phyloP scores from a whole-genome alignment of 1,140 invertebrate species.

The Bombyx mori region ASM3026992v2 NC_085111.1:17701501-17702000 shows the following conservation, averaged over 20 bases:
- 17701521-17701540: too few species aligned
- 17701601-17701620: neutral
- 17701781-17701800: conserved; percentile 33
- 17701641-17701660: neutral
- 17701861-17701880: conserved; percentile 6
- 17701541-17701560: too few species aligned
- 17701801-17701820: conserved; percentile 19
- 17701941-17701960: conserved; percentile 42
- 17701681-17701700: conserved; percentile 7
- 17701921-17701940: conserved; percentile 49
- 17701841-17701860: conserved; percentile 12
- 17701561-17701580: too few species aligned
- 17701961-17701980: conserved; percentile 35
- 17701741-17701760: conserved; percentile 50
- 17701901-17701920: conserved; percentile 39
- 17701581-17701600: too few species aligned
- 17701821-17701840: conserved; percentile 19
- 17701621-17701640: neutral
- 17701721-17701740: conserved; percentile 58
- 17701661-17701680: neutral
- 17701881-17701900: conserved; percentile 17
- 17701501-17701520: too few species aligned
- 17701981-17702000: conserved; percentile 22
- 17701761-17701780: conserved; percentile 37
- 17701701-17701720: conserved; percentile 40